Base-by-base conservation (phyloP, 2,888 invertebrate species). In the Cataglyphis rosenhaueri region DNA sequence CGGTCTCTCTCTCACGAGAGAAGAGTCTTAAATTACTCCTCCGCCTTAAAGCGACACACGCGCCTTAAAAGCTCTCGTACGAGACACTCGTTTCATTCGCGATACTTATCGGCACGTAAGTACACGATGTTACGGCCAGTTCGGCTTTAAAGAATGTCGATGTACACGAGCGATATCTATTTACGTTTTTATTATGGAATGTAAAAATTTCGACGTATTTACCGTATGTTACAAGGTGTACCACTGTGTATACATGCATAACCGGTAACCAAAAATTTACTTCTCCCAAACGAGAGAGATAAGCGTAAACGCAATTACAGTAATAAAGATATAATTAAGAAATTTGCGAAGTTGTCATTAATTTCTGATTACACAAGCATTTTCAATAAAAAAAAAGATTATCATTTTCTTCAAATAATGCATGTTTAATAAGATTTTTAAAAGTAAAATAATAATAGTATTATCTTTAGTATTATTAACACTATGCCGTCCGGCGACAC, bases 321-420 rank as follows among this genome's bases (percentile, higher is more conserved):
- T 81, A 84, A 89, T 91, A 91, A 90, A 88, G 88, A 89, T 89
- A n/a, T 52, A 89, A 89, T 86, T 90, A 90, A 89, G 89, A 92
- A 92, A 91, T 90, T 89, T 86, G 89, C 89, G 87, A 91, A 87
- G 82, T 82, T 64, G 55, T 84, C 64, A 81, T 81, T 74, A 65
- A 79, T 81, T 59, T 44, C 21, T n/a, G 35, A 15, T 70, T 44
- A 15, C 41, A 44, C 18, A 32, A 35, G 68, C 3, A 25, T 21
- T 29, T 35, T 15, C 55, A 55, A n/a, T 25, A 44, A 66, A 21
- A 38, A 38, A 25, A 64, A 21, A 62, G 3, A 3, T 6, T 18
- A n/a, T n/a, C 29, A 32, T 62, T 15, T 25, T 10, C n/a, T 44
- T 29, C 12, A 32, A 74, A 74, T 44, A 74, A 59, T 12, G 12